Evolutionary conservation across 2,888 invertebrate species (phyloP), one percentile per base, ranked within the genome.

Genomic region (Tetanocera ferruginea): DNA sequence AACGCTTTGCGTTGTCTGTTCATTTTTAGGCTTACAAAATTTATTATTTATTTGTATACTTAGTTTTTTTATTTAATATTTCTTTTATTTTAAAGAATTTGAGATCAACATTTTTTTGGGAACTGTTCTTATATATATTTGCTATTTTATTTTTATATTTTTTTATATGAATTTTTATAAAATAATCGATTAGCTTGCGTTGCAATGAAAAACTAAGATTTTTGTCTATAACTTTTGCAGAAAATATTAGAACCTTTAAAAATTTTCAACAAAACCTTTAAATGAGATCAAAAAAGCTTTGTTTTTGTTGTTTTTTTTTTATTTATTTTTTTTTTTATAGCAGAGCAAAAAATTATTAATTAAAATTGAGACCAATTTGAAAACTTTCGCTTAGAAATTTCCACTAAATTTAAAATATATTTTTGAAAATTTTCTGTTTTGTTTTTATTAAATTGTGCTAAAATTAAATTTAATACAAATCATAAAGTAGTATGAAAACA

Each of bases 101-200:
- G 88, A 87, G 88, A 87, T 87, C 88, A 88, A 86, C 86, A 86
- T 86, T 86, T 86, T 86, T 87, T 88, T 87, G 88, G 88, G 88
- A 88, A 88, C 87, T 87, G 87, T 87, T 87, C 80, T 82, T 81
- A 34, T 57, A 23, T 49, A 80, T 80, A 28, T 72, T 52, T 28
- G 55, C 34, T 66, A 62, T 62, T 51, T 62, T 28, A 80, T 80
- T 77, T 78, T 79, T 81, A 71, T 78, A 76, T 80, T 78, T 77
- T 52, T 77, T 67, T 76, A 76, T 77, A 64, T 76, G 60, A 70
- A 76, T 70, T 74, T 57, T 73, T 52, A 25, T 19, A 19, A 28
- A 28, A 57, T 19, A 51, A 71, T 78, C 78, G 25, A 55, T 80
- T 72, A 37, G 62, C 73, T 49, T 62, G 62, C 49, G 73, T 74